A percentile compares a stretch with the other conserved stretches of the same genome.
phyloP scores from a whole-genome alignment of 2,888 invertebrate species.

The Crocallis elinguaria region DNA sequence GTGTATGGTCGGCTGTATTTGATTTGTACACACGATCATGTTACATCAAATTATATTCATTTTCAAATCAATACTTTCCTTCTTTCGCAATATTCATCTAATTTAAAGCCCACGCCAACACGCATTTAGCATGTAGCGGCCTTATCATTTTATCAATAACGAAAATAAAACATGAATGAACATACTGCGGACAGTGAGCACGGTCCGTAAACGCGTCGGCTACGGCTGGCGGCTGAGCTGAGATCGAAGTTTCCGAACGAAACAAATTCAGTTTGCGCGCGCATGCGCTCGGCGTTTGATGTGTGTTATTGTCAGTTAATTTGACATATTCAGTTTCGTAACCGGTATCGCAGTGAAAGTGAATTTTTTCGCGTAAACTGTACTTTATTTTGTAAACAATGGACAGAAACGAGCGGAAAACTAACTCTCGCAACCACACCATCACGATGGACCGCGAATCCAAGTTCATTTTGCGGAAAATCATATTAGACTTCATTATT shows the following conservation, averaged over 20 bases:
- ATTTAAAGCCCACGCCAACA: too few relatives aligned
- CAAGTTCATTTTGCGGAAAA: constrained; percentile 85
- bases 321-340: constrained; percentile 66
- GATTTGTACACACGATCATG: too few relatives aligned
- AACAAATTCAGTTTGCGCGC: constrained; percentile 66
- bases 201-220: background rate
- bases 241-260: constrained; percentile 18
- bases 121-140: too few relatives aligned
- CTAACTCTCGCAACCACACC: constrained; percentile 67
- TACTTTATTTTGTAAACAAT: constrained; percentile 54
- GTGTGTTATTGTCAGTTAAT: constrained; percentile 50
- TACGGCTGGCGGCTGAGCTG: background rate
- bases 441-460: constrained; percentile 84
- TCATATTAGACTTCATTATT: constrained; percentile 87
- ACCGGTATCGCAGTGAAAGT: constrained; percentile 54
- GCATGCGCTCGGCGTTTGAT: constrained; percentile 73
- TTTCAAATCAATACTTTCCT: too few relatives aligned
- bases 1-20: too few relatives aligned
- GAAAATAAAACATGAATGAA: too few relatives aligned
- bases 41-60: too few relatives aligned
- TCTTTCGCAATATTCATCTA: too few relatives aligned
- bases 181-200: too few relatives aligned
- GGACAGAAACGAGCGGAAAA: constrained; percentile 75
- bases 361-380: constrained; percentile 43
- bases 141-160: too few relatives aligned